Evolutionary conservation across 2,888 invertebrate species (phyloP).

Genomic region (Synanthedon vespiformis): DNA sequence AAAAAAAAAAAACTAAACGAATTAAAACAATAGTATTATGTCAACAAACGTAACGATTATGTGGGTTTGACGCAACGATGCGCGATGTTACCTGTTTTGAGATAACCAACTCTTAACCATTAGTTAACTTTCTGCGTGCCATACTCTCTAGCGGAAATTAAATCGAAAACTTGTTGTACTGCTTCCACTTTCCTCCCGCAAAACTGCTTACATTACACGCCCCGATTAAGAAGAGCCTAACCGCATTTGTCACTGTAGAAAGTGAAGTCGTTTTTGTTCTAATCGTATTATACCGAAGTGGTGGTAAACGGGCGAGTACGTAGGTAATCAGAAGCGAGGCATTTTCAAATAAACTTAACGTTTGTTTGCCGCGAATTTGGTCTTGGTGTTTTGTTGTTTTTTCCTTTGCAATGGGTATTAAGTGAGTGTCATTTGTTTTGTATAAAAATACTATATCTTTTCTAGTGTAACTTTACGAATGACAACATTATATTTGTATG

Average conservation of each 20-base stretch:
- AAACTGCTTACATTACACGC: conserved; percentile 29
- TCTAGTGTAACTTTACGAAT: no score
- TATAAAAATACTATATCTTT: no score
- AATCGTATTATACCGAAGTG: conserved; percentile 17
- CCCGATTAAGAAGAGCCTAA: conserved; percentile 20
- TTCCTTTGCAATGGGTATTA: neutral
- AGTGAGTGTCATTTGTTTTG: neutral
- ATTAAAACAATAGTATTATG: neutral
- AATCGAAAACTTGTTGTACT: conserved; percentile 29
- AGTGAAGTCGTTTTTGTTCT: conserved; percentile 14
- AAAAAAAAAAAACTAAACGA: no score
- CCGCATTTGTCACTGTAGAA: conserved; percentile 9
- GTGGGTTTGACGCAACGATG: neutral
- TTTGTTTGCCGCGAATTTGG: conserved; percentile 2
- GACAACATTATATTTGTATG: no score
- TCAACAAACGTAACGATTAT: neutral
- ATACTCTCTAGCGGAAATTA: conserved; percentile 35
- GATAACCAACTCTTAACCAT: neutral
- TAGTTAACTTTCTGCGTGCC: conserved; percentile 3
- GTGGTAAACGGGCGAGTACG: conserved; percentile 13
- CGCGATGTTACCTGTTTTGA: neutral
- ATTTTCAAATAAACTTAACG: conserved; percentile 29
- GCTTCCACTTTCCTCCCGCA: conserved; percentile 36
- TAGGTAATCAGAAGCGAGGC: conserved; percentile 22
- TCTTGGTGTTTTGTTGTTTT: neutral